Evolutionary conservation across 2,888 invertebrate species (phyloP), one percentile per base, ranked within the genome.

Genomic region (Acronicta alni): DNA sequence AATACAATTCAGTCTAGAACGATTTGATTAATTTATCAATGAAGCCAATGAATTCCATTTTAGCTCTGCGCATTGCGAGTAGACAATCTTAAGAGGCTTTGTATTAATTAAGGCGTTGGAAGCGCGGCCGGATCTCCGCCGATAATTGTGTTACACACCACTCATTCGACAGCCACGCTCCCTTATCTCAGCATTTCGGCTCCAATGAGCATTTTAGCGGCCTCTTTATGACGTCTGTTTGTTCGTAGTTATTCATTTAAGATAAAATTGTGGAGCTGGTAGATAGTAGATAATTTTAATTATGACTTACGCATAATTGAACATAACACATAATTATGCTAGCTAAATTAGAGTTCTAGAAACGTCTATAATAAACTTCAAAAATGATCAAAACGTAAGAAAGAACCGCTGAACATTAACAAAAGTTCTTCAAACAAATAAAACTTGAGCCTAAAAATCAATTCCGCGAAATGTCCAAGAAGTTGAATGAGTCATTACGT

Each of bases 401-500:
- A 15, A 26, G 68, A 63, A 49, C 58, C 55, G 17, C 49, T 15
- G 16, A 58, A 57, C 56, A 47, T 64, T 72, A 45, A 46, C 48
- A 67, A 60, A 69, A 67, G 49, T 67, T 57, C 17, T 15, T 8
- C 38, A 43, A 64, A 64, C 48, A 61, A 72, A 67, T 64, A 62
- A 60, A 57, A 77, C 55, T 67, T 57, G 48, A 45, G 46, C 49
- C 41, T 35, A 58, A 60, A 66, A 66, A 62, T 70, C 60, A 74
- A 68, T 68, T 38, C 59, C 44, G 20, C 30, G 39, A 39, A 73
- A 70, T 64, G 56, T 72, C 71, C 72, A 54, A 57, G 60, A 75
- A 77, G 59, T 63, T 56, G 69, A 80, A 81, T 80, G 72, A 82
- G 76, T 81, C 69, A 81, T 82, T 82, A 78, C 66, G 55, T 60